A percentile compares a stretch with the other conserved stretches of the same genome.
Evolutionary conservation across 1,140 invertebrate genomes (phyloP).

Genomic region (Periplaneta americana): DNA sequence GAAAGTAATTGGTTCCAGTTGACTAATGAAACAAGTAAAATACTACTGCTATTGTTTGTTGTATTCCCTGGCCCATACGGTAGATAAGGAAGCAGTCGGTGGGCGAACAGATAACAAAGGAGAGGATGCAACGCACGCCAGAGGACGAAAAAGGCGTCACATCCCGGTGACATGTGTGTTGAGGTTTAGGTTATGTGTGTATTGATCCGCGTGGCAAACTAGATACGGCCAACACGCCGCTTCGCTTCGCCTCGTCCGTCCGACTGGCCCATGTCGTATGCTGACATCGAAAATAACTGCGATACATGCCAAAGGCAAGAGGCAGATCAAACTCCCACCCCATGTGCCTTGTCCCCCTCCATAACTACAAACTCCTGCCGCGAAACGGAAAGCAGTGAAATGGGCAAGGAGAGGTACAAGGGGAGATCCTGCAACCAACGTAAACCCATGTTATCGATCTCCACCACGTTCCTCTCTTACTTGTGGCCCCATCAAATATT

Average conservation of each 20-base stretch:
- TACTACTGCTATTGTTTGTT: too few relatives aligned
- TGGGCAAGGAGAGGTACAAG: not conserved
- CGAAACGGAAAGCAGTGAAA: too few relatives aligned
- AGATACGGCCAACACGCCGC: not conserved
- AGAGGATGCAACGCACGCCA: not conserved
- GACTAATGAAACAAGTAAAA: too few relatives aligned
- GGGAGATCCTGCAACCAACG: not conserved
- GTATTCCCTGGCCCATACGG: too few relatives aligned
- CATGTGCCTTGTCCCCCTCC: not conserved
- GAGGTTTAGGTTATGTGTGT: not conserved
- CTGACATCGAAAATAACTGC: not conserved
- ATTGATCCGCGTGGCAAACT: not conserved
- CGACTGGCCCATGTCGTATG: not conserved
- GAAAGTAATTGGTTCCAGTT: too few relatives aligned
- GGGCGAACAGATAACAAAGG: too few relatives aligned
- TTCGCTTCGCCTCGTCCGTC: not conserved
- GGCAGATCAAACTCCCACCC: not conserved
- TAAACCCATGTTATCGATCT: constrained; percentile 3
- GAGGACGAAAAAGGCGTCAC: not conserved
- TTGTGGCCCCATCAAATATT: not conserved
- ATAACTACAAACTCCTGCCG: not conserved
- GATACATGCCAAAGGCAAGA: not conserved
- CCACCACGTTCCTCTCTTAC: not conserved
- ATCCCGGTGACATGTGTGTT: not conserved
- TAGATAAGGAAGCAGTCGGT: too few relatives aligned